Evolutionary conservation across 2,113 vertebrate species (phyloP), one percentile per base, ranked within the genome.

Genomic region (Aphelocoma coerulescens): DNA sequence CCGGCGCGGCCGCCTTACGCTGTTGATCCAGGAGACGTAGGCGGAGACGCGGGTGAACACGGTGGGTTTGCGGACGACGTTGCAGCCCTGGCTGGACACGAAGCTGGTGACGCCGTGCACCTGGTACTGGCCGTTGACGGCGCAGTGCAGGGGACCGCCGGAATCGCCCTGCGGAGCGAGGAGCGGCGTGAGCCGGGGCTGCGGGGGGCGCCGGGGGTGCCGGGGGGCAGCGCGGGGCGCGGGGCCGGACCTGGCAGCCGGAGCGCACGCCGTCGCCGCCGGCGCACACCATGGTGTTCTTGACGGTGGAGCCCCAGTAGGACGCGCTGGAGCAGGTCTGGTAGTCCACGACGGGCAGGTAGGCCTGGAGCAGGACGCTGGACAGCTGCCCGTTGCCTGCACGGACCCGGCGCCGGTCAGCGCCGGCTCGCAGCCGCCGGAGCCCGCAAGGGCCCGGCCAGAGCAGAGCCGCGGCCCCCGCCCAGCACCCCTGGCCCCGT

Each of bases 21-120:
- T 85, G 37, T 96, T 95, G 26, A 99, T 98, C 99, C 99, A 99
- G 97, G 97, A 95, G 95, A 91, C 98, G 96, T 99, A 99, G 94
- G 98, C 98, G 20, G 99, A 99, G 71, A 98, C 97, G 5, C 98
- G 98, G 54, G 98, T 99, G 98, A 99, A 99, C 89, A 99, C 99
- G 1, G 99, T 99, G 66, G 99, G 99, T 88, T 98, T 99, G 97
- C 3, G 91, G 10, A 18, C 7, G 12, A 96, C 43, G 18, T 99
- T 99, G 96, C 99, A 99, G 67, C 98, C 99, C 16, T 9, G 39
- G 8, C 95, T 80, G 63, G 98, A 99, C 86, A 99, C 98, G 33
- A 99, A 99, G 97, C 99, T 99, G 97, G 98, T 98, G 96, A 99
- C 98, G 7, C 99, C 99, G 0, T 99, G 98, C 89, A 99, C 98